A percentile compares a stretch with the other conserved stretches of the same genome.
phyloP scores from a whole-genome alignment of 2,888 invertebrate species.

The Drosophila fungiperda region DNA sequence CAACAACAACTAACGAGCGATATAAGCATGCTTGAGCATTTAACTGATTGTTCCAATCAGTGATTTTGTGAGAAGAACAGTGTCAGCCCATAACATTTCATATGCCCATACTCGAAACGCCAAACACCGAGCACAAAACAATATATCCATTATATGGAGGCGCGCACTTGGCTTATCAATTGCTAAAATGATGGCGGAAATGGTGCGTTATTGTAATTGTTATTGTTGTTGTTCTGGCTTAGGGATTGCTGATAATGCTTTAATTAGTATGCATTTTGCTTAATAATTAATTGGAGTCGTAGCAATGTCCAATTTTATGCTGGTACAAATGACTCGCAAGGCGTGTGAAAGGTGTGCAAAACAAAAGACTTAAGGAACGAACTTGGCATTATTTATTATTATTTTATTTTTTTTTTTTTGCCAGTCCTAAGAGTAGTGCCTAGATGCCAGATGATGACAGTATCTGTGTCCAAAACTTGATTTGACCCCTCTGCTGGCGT shows the following conservation, averaged over 20 bases:
- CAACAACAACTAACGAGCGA: constrained; percentile 29
- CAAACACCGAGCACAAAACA: not conserved
- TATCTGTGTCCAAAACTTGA: constrained; percentile 19
- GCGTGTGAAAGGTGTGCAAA: constrained; percentile 43
- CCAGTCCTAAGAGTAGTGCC: not conserved
- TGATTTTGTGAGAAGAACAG: constrained; percentile 70
- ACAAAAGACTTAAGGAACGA: constrained; percentile 74
- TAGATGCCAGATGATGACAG: constrained; percentile 2
- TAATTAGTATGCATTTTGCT: constrained; percentile 60
- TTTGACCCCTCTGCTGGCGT: constrained; percentile 62
- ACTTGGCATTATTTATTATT: constrained; percentile 38
- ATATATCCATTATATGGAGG: constrained; percentile 25
- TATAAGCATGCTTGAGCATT: constrained; percentile 61
- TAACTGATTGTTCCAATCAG: constrained; percentile 80
- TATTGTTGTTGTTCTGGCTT: constrained; percentile 34
- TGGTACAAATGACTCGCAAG: constrained; percentile 30
- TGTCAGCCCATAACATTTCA: constrained; percentile 63
- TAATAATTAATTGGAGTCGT: constrained; percentile 65
- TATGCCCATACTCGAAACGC: constrained; percentile 31
- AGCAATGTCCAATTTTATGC: constrained; percentile 53
- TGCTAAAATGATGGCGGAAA: constrained; percentile 80
- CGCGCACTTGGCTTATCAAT: constrained; percentile 63
- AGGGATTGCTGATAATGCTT: constrained; percentile 52
- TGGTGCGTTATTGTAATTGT: constrained; percentile 64
- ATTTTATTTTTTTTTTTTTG: not conserved